Conservation (phyloP, 1,140 invertebrate genomes). For the Gonatopus flavifemur region DNA sequence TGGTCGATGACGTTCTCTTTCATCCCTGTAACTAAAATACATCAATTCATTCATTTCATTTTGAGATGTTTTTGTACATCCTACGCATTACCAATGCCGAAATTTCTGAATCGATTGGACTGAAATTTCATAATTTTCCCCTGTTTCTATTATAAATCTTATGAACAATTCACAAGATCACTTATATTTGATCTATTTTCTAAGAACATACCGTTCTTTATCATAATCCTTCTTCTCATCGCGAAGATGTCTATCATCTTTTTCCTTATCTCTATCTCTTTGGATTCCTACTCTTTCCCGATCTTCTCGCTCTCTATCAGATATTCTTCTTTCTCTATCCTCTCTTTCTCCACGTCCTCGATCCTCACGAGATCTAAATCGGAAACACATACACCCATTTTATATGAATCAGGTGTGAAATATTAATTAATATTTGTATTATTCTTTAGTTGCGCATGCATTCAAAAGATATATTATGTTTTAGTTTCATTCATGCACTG, state of each 20-base stretch:
- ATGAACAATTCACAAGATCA: background rate
- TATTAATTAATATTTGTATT: no score
- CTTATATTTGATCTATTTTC: background rate
- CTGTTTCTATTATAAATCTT: background rate
- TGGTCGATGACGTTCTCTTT: conserved; percentile 42
- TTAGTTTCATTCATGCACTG: no score
- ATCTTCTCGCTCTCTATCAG: conserved; percentile 34
- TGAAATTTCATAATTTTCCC: background rate
- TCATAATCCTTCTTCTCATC: conserved; percentile 51
- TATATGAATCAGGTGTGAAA: no score
- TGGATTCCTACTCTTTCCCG: conserved; percentile 23
- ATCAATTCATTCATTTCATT: background rate
- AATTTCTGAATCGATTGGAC: no score
- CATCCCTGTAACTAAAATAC: conserved; percentile 46
- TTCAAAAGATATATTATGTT: no score
- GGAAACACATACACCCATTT: no score
- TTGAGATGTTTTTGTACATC: no score
- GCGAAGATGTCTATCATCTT: conserved; percentile 43
- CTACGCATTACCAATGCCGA: no score
- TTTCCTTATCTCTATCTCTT: conserved; percentile 48
- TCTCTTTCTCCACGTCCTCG: conserved; percentile 48
- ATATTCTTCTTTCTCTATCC: conserved; percentile 39
- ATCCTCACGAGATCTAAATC: no score
- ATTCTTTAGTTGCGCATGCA: no score
- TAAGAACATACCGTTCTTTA: conserved; percentile 44